Evolutionary conservation across 2,797 vertebrate genomes (phyloP), one percentile per base, ranked within the genome.

Genomic region (Arnoldichthys spilopterus): DNA sequence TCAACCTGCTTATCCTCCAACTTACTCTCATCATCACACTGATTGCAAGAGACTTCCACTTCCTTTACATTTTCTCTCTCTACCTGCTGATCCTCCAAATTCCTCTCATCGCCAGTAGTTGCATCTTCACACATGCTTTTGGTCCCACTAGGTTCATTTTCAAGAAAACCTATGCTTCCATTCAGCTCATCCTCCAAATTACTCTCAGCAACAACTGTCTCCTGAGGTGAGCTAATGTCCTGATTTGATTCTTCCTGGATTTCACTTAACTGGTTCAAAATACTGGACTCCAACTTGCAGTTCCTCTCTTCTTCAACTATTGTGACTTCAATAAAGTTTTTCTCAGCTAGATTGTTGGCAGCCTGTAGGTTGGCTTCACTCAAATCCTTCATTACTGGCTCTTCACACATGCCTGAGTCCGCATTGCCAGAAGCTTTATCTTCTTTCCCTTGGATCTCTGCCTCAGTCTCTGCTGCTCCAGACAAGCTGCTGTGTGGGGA

Each of bases 401-500:
- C 34, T 59, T 82, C 73, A 72, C 51, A 72, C 74, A 77, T 77
- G 66, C 22, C 45, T 16, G 24, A 59, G 20, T 73, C 76, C 70
- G 84, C 72, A 56, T 22, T 43, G 51, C 61, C 58, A 30, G 22
- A 58, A 54, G 51, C 69, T 26, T 69, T 47, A 12, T 49, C 49
- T 26, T 15, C 74, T 64, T 53, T 72, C 43, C 76, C 76, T 59
- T 74, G 58, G n/a, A 73, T 75, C 81, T 45, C 69, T 70, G 66
- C 69, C 72, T n/a, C 71, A 62, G 80, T 79, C 37, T 82, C 20
- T 0, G 69, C 26, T 12, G 45, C 79, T 34, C 86, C 86, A 22
- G 86, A 72, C 53, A 81, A 70, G 15, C 87, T 85, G 67, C 43
- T 83, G n/a, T 85, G 77, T 81, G 86, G 78, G 3, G 80, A 83